Conservation (phyloP, 2,797 vertebrate genomes). For the Rhadinocentrus ornatus region DNA sequence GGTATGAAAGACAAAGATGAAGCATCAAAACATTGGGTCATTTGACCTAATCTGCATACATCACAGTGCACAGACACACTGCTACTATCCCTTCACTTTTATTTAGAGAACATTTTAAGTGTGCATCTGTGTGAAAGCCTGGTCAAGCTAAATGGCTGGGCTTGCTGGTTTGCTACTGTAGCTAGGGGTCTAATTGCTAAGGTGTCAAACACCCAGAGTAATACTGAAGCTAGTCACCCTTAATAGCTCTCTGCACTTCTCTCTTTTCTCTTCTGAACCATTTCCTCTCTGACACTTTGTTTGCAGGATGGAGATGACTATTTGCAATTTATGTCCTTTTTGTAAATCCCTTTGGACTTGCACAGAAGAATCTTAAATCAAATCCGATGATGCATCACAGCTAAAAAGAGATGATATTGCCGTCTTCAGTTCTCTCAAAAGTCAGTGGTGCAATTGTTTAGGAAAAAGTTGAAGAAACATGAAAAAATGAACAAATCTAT, state of each 20-base stretch:
- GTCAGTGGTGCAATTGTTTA: conserved; percentile 6
- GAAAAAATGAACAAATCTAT: neutral
- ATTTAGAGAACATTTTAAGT: neutral
- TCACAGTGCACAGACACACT: neutral
- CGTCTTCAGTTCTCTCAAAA: neutral
- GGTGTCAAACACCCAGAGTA: neutral
- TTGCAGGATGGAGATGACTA: neutral
- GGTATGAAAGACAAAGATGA: neutral
- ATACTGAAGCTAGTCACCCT: neutral
- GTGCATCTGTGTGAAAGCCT: neutral
- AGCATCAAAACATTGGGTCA: conserved; percentile 1
- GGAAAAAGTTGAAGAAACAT: neutral
- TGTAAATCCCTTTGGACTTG: conserved; percentile 6
- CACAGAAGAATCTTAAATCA: conserved; percentile 4
- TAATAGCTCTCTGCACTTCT: neutral
- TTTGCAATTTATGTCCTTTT: neutral
- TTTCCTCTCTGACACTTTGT: conserved; percentile 5
- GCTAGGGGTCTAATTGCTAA: neutral
- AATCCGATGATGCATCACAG: conserved; percentile 5
- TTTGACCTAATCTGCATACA: neutral
- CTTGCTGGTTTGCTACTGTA: neutral
- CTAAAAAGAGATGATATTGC: conserved; percentile 2
- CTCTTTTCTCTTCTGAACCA: neutral
- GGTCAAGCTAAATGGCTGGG: neutral
- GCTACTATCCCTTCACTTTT: neutral